Conservation (phyloP, 2,797 vertebrate genomes). For the Lagorchestes hirsutus region DNA sequence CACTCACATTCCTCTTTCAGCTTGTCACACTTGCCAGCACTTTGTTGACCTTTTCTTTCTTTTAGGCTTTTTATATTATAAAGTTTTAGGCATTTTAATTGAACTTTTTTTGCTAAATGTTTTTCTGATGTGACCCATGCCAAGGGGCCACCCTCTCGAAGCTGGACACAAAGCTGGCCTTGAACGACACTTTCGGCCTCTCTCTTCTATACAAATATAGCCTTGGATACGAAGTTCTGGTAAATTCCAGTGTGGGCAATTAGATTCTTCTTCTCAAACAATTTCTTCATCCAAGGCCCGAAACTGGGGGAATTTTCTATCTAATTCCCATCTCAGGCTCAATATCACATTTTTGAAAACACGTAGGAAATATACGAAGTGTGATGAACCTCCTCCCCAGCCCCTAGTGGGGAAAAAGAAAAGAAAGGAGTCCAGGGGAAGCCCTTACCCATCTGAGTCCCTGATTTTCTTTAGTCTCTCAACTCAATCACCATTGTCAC, state of each 20-base stretch:
- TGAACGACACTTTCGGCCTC: neutral
- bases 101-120: neutral
- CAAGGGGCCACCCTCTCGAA: neutral
- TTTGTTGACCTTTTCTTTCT: neutral
- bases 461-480: neutral
- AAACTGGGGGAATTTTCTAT: neutral
- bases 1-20: neutral
- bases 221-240: neutral
- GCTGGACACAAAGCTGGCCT: neutral
- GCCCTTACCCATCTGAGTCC: neutral
- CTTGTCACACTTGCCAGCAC: rapidly evolving
- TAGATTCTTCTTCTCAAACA: neutral
- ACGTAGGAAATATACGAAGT: neutral
- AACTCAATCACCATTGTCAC: neutral
- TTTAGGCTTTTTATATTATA: neutral
- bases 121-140: neutral
- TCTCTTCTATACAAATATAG: neutral
- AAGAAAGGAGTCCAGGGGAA: neutral
- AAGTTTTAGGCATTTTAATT: neutral
- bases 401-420: neutral
- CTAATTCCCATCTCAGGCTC: neutral
- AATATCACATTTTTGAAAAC: neutral
- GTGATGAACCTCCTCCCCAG: neutral
- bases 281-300: neutral
- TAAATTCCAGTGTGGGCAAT: neutral